These are phyloP conservation scores for Drosophila tripunctata DNA, from an alignment of 2,888 invertebrate genomes.

Conservation along the genomic window DNA sequence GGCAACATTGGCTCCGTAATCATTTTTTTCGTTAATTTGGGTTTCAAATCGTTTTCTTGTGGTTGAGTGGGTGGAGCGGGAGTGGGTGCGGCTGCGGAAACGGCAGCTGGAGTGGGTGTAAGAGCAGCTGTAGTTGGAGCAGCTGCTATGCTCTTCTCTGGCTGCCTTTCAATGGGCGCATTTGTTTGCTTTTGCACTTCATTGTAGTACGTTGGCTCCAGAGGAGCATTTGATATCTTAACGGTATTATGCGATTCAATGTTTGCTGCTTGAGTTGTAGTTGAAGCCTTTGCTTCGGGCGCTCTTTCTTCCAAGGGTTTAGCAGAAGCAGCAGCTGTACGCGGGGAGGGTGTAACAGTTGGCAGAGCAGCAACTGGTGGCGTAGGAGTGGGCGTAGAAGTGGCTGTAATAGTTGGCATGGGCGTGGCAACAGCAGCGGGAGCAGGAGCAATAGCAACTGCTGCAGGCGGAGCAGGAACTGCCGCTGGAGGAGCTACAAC, in stretches of 20 bases:
- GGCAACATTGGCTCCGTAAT: constrained; percentile 22
- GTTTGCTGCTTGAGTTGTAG: background rate
- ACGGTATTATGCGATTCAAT: constrained; percentile 7
- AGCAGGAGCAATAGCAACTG: background rate
- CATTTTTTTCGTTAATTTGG: constrained; percentile 50
- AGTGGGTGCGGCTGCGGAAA: background rate
- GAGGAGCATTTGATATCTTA: constrained; percentile 7
- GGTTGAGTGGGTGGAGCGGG: background rate
- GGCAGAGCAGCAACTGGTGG: no score
- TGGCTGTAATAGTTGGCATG: background rate
- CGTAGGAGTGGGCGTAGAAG: background rate
- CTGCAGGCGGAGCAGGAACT: background rate
- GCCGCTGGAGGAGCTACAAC: background rate
- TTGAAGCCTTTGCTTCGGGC: no score
- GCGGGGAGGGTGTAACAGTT: no score
- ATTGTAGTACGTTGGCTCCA: constrained; percentile 11
- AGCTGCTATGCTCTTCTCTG: constrained; percentile 13
- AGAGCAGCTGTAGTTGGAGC: constrained; percentile 1
- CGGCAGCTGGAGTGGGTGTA: background rate
- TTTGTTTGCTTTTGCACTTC: constrained; percentile 19
- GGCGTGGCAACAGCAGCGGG: background rate
- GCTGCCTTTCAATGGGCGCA: constrained; percentile 13
- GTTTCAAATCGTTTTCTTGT: constrained; percentile 42
- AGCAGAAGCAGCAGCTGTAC: no score
- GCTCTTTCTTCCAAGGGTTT: no score